Evolutionary conservation across 2,888 invertebrate species (phyloP), one percentile per base, ranked within the genome.

Genomic region (Tenodera sinensis): DNA sequence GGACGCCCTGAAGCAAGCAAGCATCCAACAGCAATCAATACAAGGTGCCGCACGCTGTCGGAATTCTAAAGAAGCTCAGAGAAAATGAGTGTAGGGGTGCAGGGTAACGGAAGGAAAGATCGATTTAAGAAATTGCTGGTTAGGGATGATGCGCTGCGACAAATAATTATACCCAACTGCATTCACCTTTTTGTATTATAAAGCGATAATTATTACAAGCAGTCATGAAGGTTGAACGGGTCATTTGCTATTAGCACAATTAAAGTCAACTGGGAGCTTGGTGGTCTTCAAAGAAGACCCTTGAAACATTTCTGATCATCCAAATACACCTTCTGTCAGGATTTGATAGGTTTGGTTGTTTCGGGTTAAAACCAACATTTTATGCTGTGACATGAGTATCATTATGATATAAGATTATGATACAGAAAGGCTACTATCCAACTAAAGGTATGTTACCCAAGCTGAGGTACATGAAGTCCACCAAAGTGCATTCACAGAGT

Each of bases 11-110:
- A 28, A 85, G 86, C 84, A 83, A 83, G 34, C 34, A 71, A 25
- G 88, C 47, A 88, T 88, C 88, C 54, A 47, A 47, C 87, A 84
- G 89, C 89, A 90, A 90, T 90, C 90, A 90, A 90, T 90, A 90
- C 90, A 84, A 89, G 90, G 89, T 89, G 89, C 81, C 85, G 86
- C 82, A 90, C 89, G 89, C 90, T 84, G 28, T n/a, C 87, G 71
- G 90, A 90, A 90, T 90, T 87, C 87, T 87, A 87, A 90, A 90
- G 89, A 89, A 90, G 90, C 89, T 88, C 34, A 83, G 28, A 88
- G 85, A 89, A 89, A 88, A 89, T 89, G 88, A 88, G 88, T 88
- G 85, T 27, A 88, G 88, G 83, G 87, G 12, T 20, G 87, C 42
- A 81, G 86, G 25, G 42, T 27, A 30, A 28, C 12, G 85, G 84